These are phyloP conservation scores for Ischnus inquisitorius DNA, from an alignment of 2,888 invertebrate species.

Conservation along the genomic window DNA sequence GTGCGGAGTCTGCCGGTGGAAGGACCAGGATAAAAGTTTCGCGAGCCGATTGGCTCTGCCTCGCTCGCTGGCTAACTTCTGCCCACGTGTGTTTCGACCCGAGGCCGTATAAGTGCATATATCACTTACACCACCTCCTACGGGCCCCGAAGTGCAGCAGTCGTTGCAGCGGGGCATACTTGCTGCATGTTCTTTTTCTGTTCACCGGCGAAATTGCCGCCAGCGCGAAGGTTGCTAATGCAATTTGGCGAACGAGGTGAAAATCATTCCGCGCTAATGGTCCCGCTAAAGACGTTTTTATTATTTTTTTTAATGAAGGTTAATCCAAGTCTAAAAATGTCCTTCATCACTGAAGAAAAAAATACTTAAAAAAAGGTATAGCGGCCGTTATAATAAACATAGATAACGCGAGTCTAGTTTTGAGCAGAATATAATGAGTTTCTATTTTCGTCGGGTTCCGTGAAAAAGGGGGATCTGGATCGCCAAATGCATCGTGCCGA, in stretches of 20 bases:
- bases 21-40: slow-evolving; percentile 50
- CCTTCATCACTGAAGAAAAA: not conserved
- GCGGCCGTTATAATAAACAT: not conserved
- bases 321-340: no score
- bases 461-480: not conserved
- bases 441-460: slow-evolving; percentile 7
- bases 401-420: not conserved
- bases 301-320: no score
- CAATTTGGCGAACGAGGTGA: slow-evolving; percentile 20
- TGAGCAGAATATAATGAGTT: not conserved
- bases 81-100: slow-evolving; percentile 69
- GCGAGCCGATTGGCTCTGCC: slow-evolving; percentile 29
- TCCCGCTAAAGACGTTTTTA: no score
- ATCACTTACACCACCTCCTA: slow-evolving; percentile 69
- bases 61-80: slow-evolving; percentile 36
- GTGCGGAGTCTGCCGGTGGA: slow-evolving; percentile 60
- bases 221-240: slow-evolving; percentile 1
- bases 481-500: not conserved
- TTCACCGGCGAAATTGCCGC: not conserved
- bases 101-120: slow-evolving; percentile 75
- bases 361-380: not conserved
- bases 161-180: slow-evolving; percentile 33
- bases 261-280: slow-evolving; percentile 12
- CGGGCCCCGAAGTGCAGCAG: slow-evolving; percentile 54
- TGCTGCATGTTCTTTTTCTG: slow-evolving; percentile 56